Evolutionary conservation across 2,113 vertebrate genomes (phyloP), one percentile per base, ranked within the genome.

Genomic region (Barbus barbus): DNA sequence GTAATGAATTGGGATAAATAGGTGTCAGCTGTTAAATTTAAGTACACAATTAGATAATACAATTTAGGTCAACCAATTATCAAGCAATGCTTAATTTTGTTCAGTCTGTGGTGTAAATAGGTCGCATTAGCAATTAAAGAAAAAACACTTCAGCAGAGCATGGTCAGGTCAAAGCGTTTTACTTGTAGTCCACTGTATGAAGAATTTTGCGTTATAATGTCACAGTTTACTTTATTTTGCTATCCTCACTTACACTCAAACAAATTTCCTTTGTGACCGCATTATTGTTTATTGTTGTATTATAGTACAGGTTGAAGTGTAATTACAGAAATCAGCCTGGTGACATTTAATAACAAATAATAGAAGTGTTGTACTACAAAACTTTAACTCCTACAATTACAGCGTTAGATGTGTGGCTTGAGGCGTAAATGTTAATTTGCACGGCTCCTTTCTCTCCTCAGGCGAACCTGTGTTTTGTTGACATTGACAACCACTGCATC

Each of bases 401-500:
- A 14, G 22, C 24, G 2, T 71, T 38, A n/a, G 38, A 12, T 46
- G 22, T 41, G 69, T 20, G 36, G 4, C 36, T 72, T 41, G 33
- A 53, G 6, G 26, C 26, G 0, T 63, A 69, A 77, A 48, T 33
- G 41, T 46, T 48, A 31, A 48, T 12, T 31, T 72, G 24, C 22
- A 72, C 12, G 36, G 84, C 44, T 86, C 18, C 12, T 87, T 53
- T 84, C 11, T 20, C 85, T 11, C 4, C 91, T 58, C 91, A 99
- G 98, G 96, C 97, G 63, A 99, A 98, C 87, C 91, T 99, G 87
- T 99, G 98, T 84, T 98, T 99, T 61, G 98, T 99, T 78, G 98
- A 99, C 89, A 96, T 99, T 1, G 97, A 99, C 89, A 97, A 96
- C 93, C 96, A 97, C 89, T 95, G 94, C 76, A 95, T 99, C 0